phyloP scores from a whole-genome alignment of 2,888 invertebrate species.

The Odontocerum albicorne region DNA sequence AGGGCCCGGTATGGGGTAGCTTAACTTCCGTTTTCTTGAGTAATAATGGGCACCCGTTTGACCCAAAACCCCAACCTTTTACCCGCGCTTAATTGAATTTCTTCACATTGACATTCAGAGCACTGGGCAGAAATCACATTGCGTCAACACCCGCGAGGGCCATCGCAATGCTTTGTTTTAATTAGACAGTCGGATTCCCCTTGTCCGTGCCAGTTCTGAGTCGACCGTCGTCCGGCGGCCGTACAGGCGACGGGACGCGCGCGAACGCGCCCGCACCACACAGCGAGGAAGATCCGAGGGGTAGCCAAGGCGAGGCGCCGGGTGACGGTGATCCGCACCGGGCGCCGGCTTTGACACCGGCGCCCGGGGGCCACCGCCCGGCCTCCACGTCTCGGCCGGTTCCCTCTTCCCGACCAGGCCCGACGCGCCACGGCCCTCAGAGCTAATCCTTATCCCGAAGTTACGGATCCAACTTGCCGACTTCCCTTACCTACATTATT shows the following conservation, averaged over 20 bases:
- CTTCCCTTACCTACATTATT: constrained; percentile 70
- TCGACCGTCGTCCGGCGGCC: constrained; percentile 57
- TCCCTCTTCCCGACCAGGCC: constrained; percentile 52
- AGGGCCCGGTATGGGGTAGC: too few relatives aligned
- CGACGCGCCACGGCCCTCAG: constrained; percentile 66
- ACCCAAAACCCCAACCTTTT: too few relatives aligned
- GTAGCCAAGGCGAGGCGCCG: constrained; percentile 46
- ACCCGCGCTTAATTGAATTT: constrained; percentile 65
- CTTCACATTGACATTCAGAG: constrained; percentile 67
- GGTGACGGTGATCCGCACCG: too few relatives aligned
- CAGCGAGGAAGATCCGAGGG: constrained; percentile 44
- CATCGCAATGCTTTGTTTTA: constrained; percentile 72
- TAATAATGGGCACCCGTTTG: too few relatives aligned
- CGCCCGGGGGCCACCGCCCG: too few relatives aligned
- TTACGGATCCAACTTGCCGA: constrained; percentile 68
- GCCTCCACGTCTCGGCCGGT: constrained; percentile 35
- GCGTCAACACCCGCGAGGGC: constrained; percentile 61
- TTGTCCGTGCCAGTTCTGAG: constrained; percentile 66
- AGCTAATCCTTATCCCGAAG: constrained; percentile 74
- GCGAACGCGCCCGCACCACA: constrained; percentile 37
- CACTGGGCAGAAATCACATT: constrained; percentile 73
- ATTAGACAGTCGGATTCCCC: constrained; percentile 69
- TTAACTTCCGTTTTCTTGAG: too few relatives aligned
- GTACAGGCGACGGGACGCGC: constrained; percentile 41
- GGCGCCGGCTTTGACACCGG: too few relatives aligned